These are phyloP conservation scores for Pungitius pungitius DNA, from an alignment of 2,113 vertebrate species.

Conservation along the genomic window DNA sequence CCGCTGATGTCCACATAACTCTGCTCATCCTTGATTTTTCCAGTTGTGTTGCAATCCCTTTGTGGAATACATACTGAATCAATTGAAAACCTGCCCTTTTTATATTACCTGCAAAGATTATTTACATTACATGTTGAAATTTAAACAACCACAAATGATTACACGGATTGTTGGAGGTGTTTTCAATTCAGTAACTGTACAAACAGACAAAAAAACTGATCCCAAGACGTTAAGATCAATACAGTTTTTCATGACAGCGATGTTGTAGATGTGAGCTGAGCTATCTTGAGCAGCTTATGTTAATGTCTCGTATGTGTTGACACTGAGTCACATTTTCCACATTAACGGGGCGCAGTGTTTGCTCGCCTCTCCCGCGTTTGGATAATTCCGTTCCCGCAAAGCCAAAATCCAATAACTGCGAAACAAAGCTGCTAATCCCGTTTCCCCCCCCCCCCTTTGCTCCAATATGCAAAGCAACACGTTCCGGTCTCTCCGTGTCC, in stretches of 20 bases:
- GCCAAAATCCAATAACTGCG: constrained; percentile 68
- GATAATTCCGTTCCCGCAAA: constrained; percentile 61
- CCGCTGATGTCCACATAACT: constrained; percentile 6
- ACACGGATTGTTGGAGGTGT: neutral
- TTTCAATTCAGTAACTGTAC: no score
- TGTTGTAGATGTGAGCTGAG: constrained; percentile 15
- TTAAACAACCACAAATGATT: neutral
- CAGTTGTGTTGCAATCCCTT: constrained; percentile 1
- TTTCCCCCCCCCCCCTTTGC: constrained; percentile 24
- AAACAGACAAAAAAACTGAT: constrained; percentile 4
- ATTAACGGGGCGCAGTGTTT: constrained; percentile 41
- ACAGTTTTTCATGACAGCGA: constrained; percentile 12
- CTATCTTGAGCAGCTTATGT: constrained; percentile 2
- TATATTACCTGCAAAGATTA: no score
- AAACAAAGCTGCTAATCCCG: constrained; percentile 66
- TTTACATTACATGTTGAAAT: no score
- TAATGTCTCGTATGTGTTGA: constrained; percentile 35
- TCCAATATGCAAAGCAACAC: constrained; percentile 47
- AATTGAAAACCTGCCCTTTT: neutral
- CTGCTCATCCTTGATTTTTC: constrained; percentile 2
- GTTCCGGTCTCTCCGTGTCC: constrained; percentile 27
- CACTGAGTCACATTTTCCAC: constrained; percentile 44
- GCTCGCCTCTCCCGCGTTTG: constrained; percentile 34
- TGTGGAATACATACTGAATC: neutral
- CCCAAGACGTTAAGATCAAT: constrained; percentile 9